Conservation (phyloP, 2,113 vertebrate genomes). For the Chrysemys picta region DNA sequence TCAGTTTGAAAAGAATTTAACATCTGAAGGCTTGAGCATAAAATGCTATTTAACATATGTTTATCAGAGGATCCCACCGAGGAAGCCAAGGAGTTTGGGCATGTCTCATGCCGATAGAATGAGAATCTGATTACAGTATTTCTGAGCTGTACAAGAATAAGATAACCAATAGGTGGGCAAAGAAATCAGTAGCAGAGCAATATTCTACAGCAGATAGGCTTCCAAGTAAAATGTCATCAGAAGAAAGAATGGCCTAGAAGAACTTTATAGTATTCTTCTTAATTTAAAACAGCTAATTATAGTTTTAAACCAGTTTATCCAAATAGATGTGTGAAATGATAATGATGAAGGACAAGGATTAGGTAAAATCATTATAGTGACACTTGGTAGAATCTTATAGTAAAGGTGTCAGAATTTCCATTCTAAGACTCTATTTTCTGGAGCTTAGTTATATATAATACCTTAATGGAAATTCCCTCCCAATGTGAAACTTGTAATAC, state of each 20-base stretch:
- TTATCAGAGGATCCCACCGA: slow-evolving; percentile 1
- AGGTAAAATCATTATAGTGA: not conserved
- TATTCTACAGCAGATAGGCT: not conserved
- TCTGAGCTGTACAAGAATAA: slow-evolving; percentile 22
- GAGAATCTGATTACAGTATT: slow-evolving; percentile 40
- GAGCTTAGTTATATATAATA: not conserved
- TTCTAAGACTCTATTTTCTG: not conserved
- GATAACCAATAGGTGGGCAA: slow-evolving; percentile 14
- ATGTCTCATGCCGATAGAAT: slow-evolving; percentile 28
- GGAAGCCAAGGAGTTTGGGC: not conserved
- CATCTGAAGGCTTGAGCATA: not conserved
- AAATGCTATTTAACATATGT: slow-evolving; percentile 4
- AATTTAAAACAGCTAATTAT: slow-evolving; percentile 23
- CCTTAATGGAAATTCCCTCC: fast-evolving
- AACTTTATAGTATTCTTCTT: slow-evolving; percentile 11
- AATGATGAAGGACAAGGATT: not conserved
- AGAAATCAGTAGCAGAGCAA: slow-evolving; percentile 46
- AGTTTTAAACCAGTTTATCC: slow-evolving; percentile 15
- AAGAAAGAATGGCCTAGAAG: slow-evolving; percentile 17
- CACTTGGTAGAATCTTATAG: not conserved
- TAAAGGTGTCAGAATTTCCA: not conserved
- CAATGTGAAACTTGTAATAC: fast-evolving
- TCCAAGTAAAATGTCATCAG: slow-evolving; percentile 12
- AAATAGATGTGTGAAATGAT: not conserved
- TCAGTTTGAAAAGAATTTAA: slow-evolving; percentile 20